These are phyloP conservation scores for Metellina segmentata DNA, from an alignment of 2,888 invertebrate species.

Conservation along the genomic window DNA sequence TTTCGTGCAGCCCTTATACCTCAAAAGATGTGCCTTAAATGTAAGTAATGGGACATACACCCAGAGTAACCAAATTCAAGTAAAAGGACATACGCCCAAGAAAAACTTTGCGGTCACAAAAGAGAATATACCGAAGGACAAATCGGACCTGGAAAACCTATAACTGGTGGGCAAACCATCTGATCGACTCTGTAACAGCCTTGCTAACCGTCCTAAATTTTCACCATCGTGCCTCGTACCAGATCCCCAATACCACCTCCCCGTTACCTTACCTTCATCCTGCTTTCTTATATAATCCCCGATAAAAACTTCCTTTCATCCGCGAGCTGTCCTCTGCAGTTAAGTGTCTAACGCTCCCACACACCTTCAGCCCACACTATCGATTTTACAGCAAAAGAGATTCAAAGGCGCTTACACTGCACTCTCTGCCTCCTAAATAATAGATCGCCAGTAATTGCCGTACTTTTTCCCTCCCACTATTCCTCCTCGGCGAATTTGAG, in stretches of 20 bases:
- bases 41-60: too few relatives aligned
- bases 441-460: constrained; percentile 68
- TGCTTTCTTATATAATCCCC: constrained; percentile 44
- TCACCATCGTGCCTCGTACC: neutral
- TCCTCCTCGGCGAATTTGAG: constrained; percentile 20
- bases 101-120: neutral
- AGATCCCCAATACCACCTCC: constrained; percentile 38
- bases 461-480: constrained; percentile 5
- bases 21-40: too few relatives aligned
- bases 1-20: too few relatives aligned
- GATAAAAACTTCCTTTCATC: constrained; percentile 43
- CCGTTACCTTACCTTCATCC: constrained; percentile 45
- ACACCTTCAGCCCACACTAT: constrained; percentile 11
- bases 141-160: neutral
- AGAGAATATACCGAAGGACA: neutral
- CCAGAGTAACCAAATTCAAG: too few relatives aligned
- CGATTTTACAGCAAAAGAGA: constrained; percentile 28
- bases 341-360: constrained; percentile 36
- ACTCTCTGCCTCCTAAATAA: constrained; percentile 57
- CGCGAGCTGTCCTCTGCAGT: constrained; percentile 49
- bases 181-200: too few relatives aligned
- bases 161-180: too few relatives aligned
- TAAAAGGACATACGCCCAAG: neutral
- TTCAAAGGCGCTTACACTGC: constrained; percentile 48
- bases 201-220: constrained; percentile 23